Percentiles rank a stretch among this genome's conserved stretches.
phyloP scores from a whole-genome alignment of 1,140 invertebrate genomes.

The Hycleus phaleratus region DNA sequence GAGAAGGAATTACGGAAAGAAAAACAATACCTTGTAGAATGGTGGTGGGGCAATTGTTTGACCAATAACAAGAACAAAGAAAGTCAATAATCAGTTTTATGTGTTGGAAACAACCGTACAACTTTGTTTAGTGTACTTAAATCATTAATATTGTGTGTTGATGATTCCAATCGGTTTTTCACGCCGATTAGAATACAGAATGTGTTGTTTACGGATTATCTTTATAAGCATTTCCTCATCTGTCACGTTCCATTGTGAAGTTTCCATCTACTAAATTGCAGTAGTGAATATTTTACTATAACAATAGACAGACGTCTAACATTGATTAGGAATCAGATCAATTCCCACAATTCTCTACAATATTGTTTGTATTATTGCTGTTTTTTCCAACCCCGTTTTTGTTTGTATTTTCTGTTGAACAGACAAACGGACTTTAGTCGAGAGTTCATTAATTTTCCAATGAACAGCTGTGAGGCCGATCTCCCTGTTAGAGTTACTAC shows the following conservation, averaged over 20 bases:
- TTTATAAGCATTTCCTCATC: too few species aligned
- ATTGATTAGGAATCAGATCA: not conserved
- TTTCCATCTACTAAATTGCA: too few species aligned
- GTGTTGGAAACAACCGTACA: constrained; percentile 1
- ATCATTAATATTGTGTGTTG: too few species aligned
- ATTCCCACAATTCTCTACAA: not conserved
- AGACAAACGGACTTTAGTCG: constrained; percentile 16
- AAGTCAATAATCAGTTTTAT: constrained; percentile 13
- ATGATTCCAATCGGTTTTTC: too few species aligned
- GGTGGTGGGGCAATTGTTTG: constrained; percentile 2
- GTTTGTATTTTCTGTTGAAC: constrained; percentile 3
- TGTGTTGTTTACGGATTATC: too few species aligned
- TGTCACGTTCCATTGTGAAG: not conserved
- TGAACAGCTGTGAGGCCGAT: constrained; percentile 20
- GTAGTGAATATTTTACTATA: too few species aligned
- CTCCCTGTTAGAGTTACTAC: constrained; percentile 2
- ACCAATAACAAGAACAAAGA: constrained; percentile 7
- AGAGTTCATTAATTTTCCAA: constrained; percentile 24
- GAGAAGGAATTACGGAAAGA: constrained; percentile 9
- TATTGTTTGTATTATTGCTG: not conserved
- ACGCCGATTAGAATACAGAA: not conserved
- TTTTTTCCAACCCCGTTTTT: too few species aligned
- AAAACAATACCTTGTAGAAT: constrained; percentile 4
- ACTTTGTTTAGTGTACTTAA: too few species aligned
- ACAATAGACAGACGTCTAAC: not conserved